These are phyloP conservation scores for Caenorhabditis afra DNA, from an alignment of 2,888 invertebrate species.

Conservation along the genomic window DNA sequence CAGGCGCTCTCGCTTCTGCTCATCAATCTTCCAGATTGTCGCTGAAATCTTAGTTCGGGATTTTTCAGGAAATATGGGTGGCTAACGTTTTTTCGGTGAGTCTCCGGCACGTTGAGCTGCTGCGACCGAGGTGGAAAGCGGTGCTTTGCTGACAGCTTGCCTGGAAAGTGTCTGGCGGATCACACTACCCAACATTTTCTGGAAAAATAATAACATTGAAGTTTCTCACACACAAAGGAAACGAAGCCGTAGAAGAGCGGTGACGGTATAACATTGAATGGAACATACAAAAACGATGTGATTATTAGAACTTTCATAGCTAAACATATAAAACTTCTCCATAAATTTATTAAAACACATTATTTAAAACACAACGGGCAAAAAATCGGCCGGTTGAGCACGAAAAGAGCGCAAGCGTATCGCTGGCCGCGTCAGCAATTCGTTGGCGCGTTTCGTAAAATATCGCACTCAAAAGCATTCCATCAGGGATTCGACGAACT, in stretches of 20 bases:
- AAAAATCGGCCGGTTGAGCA: constrained; percentile 37
- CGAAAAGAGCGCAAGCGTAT: constrained; percentile 23
- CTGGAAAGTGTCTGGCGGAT: constrained; percentile 54
- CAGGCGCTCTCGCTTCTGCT: constrained; percentile 73
- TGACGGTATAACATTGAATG: background rate
- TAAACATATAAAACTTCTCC: background rate
- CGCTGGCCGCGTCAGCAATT: constrained; percentile 9
- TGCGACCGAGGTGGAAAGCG: constrained; percentile 46
- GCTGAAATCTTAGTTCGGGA: constrained; percentile 53
- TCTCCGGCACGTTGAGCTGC: constrained; percentile 36
- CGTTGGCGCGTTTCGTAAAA: background rate
- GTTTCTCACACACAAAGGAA: no score
- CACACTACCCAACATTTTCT: constrained; percentile 63
- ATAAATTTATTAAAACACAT: background rate
- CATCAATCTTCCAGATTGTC: constrained; percentile 78
- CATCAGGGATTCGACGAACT: constrained; percentile 47
- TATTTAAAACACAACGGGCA: constrained; percentile 10
- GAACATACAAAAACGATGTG: background rate
- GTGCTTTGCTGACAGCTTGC: constrained; percentile 37
- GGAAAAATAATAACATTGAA: constrained; percentile 5
- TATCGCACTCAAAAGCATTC: constrained; percentile 18
- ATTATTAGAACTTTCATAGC: background rate
- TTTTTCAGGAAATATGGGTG: background rate
- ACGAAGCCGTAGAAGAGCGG: no score
- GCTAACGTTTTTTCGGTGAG: constrained; percentile 48